phyloP scores from a whole-genome alignment of 2,797 vertebrate species.

The Notamacropus eugenii region DNA sequence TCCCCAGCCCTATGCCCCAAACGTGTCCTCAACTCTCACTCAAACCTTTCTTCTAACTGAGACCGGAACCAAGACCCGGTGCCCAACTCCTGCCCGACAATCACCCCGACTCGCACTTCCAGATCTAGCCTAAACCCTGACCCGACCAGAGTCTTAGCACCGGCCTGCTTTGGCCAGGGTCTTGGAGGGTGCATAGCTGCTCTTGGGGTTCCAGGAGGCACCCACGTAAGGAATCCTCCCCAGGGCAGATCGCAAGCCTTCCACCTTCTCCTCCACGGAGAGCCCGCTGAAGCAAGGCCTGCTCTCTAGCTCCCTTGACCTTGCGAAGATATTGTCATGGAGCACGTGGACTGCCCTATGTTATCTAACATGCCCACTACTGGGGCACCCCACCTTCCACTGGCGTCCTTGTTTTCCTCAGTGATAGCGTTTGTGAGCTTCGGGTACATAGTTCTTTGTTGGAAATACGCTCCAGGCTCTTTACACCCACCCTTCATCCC shows the following conservation, averaged over 20 bases:
- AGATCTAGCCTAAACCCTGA: not conserved
- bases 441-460: not conserved
- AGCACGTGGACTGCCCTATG: not conserved
- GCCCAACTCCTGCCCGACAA: not conserved
- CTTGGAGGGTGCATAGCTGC: not conserved
- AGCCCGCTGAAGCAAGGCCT: not conserved
- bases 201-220: not conserved
- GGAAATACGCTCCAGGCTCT: not conserved
- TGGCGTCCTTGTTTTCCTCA: not conserved
- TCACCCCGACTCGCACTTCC: not conserved
- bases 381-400: not conserved
- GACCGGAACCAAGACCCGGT: not conserved
- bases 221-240: not conserved
- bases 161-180: not conserved
- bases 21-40: not conserved
- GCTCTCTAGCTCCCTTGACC: not conserved
- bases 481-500: not conserved
- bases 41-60: not conserved
- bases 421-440: not conserved
- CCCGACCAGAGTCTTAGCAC: not conserved
- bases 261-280: not conserved
- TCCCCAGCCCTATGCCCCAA: not conserved
- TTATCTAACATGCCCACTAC: not conserved
- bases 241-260: not conserved
- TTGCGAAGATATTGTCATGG: not conserved